Evolutionary conservation across 2,113 vertebrate genomes (phyloP).

Genomic region (Hemibagrus wyckioides): DNA sequence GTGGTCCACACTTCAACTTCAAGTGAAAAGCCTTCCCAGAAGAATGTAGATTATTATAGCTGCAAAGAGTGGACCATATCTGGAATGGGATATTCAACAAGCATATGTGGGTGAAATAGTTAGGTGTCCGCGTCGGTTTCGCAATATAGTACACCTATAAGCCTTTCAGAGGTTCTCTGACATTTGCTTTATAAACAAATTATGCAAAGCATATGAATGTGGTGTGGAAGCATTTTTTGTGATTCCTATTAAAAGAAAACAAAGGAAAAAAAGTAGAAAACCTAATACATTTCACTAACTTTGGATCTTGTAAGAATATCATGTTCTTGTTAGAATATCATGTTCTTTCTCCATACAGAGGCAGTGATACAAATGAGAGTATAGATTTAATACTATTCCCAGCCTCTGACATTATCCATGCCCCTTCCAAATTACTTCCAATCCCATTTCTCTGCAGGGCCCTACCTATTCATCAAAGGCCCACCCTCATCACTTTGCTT

Average conservation of each 20-base stretch:
- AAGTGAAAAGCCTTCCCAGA: not conserved
- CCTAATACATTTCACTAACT: not conserved
- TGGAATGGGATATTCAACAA: not conserved
- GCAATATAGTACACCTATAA: not conserved
- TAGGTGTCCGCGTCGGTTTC: not conserved
- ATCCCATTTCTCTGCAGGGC: conserved; percentile 22
- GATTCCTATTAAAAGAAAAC: not conserved
- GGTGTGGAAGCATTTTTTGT: not conserved
- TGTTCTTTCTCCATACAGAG: not conserved
- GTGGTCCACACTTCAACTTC: not conserved
- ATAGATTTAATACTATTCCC: not conserved
- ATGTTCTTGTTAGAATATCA: not conserved
- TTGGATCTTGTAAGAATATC: not conserved
- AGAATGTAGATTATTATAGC: not conserved
- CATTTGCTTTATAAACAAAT: not conserved
- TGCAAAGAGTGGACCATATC: not conserved
- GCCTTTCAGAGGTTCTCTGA: not conserved
- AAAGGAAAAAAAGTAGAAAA: not conserved
- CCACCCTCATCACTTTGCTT: conserved; percentile 10
- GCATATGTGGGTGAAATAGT: not conserved
- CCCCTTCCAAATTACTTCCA: conserved; percentile 13
- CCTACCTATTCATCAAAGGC: conserved; percentile 39
- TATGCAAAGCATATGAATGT: not conserved
- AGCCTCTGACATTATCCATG: not conserved
- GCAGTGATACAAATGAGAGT: not conserved